Base-by-base conservation (phyloP, 2,113 vertebrate genomes). In the Triplophysa dalaica region DNA sequence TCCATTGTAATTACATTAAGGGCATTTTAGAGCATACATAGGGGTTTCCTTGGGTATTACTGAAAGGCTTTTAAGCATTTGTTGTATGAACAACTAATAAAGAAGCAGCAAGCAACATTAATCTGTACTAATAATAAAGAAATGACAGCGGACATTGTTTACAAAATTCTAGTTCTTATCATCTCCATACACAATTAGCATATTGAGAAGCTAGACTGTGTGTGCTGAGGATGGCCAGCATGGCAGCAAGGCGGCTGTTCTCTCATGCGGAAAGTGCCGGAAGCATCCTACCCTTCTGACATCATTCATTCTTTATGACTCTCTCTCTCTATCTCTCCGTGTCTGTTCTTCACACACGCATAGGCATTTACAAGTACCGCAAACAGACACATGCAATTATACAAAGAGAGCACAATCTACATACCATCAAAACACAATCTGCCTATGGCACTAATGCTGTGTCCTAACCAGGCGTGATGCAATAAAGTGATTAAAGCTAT, bases 251-350 rank as follows among this genome's bases (percentile, higher is more conserved):
- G 69, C 29, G 69, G 61, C 48, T 80, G 69, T 63, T 73, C 48
- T 67, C 22, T 80, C 78, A 74, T 63, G 62, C 62, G 56, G 70
- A 74, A 80, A 58, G 78, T 66, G 62, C 78, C 78, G 29, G 78
- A 80, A 80, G 70, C 50, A 24, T 74, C 70, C 60, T 54, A 74
- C 61, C 61, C 70, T 66, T 72, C 78, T 54, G 60, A 74, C 50
- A 73, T 80, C 69, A 73, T 80, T 73, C 61, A 66, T 80, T 80
- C 60, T 73, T 80, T 66, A 74, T 80, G 69, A 56, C 56, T 52
- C 33, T 58, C n/a, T 70, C n/a, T 13, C 8, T 70, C 73, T 4
- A 21, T 21, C 8, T 13, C 33, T 48, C 54, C 74, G 52, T 33
- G 17, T 41, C 76, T 26, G 29, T 58, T 76, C 50, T 72, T 52